Evolutionary conservation across 2,797 vertebrate species (phyloP), one percentile per base, ranked within the genome.

Genomic region (Myotis myotis): DNA sequence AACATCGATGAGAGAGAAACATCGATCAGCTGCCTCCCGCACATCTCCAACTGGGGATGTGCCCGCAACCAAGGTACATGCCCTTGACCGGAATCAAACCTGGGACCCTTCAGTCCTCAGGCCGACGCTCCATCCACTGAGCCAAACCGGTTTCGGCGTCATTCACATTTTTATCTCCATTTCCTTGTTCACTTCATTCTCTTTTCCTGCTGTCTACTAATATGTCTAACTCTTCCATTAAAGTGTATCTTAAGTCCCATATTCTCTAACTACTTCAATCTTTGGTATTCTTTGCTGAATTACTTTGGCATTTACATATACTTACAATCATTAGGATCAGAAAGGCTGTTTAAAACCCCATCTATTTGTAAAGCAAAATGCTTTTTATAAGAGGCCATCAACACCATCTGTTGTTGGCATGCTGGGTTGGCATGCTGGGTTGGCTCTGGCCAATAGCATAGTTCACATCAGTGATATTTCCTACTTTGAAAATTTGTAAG

Each of bases 301-400:
- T 53, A 44, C 70, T 85, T 76, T 72, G 38, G 8, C 38, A 76
- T 90, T 91, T 87, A 72, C 9, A 76, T 9, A 53, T n/a, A 71
- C 10, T 80, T 33, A 71, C 0, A 87, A 33, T 55, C 55, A 91
- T 75, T 68, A 92, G 11, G 16, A 87, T 75, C 15, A 44, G 36
- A 89, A 93, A 96, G 28, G 6, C 11, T 89, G 2, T 71, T 82
- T 74, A 64, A 79, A 94, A 60, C 62, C 17, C n/a, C 36, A 87
- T 53, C 64, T 62, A 74, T 47, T 82, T 83, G 6, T 79, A 53
- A 87, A 36, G 10, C 71, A 49, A 84, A 68, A 82, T 62, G 33
- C 51, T 22, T 68, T 28, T 8, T 15, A 23, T 22, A 78, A 62
- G 12, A 87, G 28, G 64, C 49, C 44, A 28, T 81, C 64, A 44